These are phyloP conservation scores for Elachura formosa DNA, from an alignment of 2,113 vertebrate species.

Conservation along the genomic window DNA sequence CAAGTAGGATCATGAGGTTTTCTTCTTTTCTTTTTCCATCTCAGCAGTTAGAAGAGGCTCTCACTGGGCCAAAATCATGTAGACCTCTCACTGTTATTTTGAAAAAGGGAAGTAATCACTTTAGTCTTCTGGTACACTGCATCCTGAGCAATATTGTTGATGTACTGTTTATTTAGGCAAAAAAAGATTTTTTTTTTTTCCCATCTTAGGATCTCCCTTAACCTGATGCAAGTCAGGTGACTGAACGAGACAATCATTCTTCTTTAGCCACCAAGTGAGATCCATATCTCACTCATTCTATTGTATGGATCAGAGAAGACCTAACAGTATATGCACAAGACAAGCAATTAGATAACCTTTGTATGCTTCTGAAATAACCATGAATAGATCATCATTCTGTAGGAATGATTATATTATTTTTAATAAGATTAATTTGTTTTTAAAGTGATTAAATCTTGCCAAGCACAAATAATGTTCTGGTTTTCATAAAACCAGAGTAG, in stretches of 20 bases:
- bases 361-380: background rate
- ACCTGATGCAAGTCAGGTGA: background rate
- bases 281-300: background rate
- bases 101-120: background rate
- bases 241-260: background rate
- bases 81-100: background rate
- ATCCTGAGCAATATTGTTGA: background rate
- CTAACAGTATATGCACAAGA: background rate
- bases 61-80: background rate
- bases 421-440: background rate
- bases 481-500: background rate
- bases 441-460: background rate
- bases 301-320: background rate
- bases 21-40: background rate
- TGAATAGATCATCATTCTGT: background rate
- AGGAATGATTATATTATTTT: background rate
- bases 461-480: background rate
- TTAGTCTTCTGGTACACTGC: background rate
- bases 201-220: background rate
- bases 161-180: background rate
- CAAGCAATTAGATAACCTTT: background rate
- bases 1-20: fast-evolving
- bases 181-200: background rate
- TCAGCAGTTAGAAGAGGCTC: background rate
- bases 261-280: background rate